phyloP scores from a whole-genome alignment of 2,888 invertebrate species.

The Habroteleia sp. region DNA sequence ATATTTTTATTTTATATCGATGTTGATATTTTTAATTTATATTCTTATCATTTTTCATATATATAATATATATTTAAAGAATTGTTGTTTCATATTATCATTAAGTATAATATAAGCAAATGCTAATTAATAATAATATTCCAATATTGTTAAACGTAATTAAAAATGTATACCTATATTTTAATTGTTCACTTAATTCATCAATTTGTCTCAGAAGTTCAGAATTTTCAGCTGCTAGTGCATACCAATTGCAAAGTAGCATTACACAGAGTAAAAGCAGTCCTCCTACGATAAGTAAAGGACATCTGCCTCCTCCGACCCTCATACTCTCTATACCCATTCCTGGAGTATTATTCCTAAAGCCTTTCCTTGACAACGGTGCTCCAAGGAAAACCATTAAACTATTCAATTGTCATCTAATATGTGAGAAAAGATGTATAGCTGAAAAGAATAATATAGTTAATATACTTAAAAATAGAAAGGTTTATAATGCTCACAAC shows the following conservation, averaged over 20 bases:
- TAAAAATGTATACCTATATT: conserved; percentile 73
- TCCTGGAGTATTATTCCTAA: conserved; percentile 26
- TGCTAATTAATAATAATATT: too few species aligned
- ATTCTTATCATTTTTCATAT: too few species aligned
- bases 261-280: conserved; percentile 76
- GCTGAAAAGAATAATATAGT: not conserved
- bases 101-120: too few species aligned
- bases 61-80: too few species aligned
- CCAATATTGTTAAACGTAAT: too few species aligned
- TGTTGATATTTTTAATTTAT: too few species aligned
- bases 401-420: not conserved
- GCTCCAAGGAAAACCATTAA: conserved; percentile 41
- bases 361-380: conserved; percentile 28
- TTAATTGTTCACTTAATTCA: conserved; percentile 77
- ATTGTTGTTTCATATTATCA: too few species aligned
- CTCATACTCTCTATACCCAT: conserved; percentile 80
- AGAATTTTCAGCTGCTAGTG: conserved; percentile 76
- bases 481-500: not conserved
- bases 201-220: conserved; percentile 78
- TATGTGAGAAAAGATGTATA: too few species aligned
- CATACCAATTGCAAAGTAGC: conserved; percentile 79
- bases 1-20: too few species aligned
- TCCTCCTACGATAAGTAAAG: conserved; percentile 77
- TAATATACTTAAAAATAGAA: not conserved
- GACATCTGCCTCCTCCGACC: conserved; percentile 79